A percentile compares a stretch with the other conserved stretches of the same genome.
phyloP scores from a whole-genome alignment of 1,140 invertebrate genomes.

The Drosophila tsacasi region DNA sequence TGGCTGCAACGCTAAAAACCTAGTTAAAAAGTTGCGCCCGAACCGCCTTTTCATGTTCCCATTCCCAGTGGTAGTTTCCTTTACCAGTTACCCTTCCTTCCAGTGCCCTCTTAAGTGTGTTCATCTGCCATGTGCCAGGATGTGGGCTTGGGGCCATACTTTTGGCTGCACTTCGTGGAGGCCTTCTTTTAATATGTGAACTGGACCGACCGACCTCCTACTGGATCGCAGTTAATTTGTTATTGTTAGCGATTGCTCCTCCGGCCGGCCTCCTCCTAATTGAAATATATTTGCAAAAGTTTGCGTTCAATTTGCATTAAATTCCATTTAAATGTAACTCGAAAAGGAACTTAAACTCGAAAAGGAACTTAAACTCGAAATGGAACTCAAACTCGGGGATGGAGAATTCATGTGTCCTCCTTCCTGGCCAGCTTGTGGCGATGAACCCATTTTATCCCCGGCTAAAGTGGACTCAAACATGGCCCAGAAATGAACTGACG shows the following conservation, averaged over 20 bases:
- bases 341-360: conserved; percentile 1
- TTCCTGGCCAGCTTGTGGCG: not conserved
- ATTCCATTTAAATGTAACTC: conserved; percentile 38
- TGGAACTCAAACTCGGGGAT: not conserved
- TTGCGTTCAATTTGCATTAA: conserved; percentile 73
- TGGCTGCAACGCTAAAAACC: conserved; percentile 59
- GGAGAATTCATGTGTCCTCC: conserved; percentile 3
- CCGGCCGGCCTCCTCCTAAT: conserved; percentile 46
- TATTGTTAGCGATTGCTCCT: conserved; percentile 62
- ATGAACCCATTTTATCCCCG: conserved; percentile 12
- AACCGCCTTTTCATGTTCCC: not conserved
- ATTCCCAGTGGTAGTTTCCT: not conserved
- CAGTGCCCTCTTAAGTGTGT: conserved; percentile 55
- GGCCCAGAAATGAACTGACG: conserved; percentile 26
- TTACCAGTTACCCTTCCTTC: not conserved
- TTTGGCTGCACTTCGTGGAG: no score
- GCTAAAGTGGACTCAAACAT: conserved; percentile 11
- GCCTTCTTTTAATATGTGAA: conserved; percentile 70
- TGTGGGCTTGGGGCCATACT: no score
- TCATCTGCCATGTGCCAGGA: conserved; percentile 59
- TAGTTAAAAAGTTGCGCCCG: conserved; percentile 50
- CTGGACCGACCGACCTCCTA: conserved; percentile 14
- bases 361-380: not conserved
- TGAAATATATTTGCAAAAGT: conserved; percentile 74
- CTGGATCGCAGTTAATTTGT: conserved; percentile 66